These are phyloP conservation scores for Cheilosia vernalis DNA, from an alignment of 2,888 invertebrate genomes.

Conservation along the genomic window DNA sequence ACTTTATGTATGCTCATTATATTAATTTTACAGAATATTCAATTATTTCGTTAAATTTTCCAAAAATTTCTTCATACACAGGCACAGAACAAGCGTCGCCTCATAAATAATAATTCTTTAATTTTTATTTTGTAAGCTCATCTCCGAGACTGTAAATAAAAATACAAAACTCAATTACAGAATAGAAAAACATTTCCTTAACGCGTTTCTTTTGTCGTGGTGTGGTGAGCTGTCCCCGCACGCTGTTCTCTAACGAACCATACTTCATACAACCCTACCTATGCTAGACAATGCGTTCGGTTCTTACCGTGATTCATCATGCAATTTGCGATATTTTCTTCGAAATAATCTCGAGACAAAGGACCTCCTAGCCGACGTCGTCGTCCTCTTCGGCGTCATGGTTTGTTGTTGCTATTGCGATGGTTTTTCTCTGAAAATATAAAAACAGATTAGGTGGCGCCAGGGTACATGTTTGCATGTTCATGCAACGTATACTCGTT, in stretches of 20 bases:
- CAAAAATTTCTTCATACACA: too few species aligned
- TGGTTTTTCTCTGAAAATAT: constrained; percentile 34
- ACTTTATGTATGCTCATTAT: too few species aligned
- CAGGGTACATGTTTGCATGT: constrained; percentile 54
- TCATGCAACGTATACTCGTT: constrained; percentile 47
- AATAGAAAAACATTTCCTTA: constrained; percentile 31
- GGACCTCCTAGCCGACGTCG: not conserved
- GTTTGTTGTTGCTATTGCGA: constrained; percentile 5
- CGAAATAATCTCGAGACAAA: constrained; percentile 44
- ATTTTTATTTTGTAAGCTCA: not conserved
- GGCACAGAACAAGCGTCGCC: too few species aligned
- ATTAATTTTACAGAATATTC: too few species aligned
- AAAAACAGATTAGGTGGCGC: constrained; percentile 58
- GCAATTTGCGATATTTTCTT: constrained; percentile 43
- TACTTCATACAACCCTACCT: not conserved
- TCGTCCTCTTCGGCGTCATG: constrained; percentile 9
- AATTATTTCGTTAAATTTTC: too few species aligned
- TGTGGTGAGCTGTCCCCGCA: not conserved
- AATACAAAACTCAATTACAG: constrained; percentile 6
- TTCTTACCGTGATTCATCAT: constrained; percentile 32
- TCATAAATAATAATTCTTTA: not conserved
- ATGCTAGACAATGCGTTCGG: constrained; percentile 24
- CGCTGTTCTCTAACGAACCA: constrained; percentile 10
- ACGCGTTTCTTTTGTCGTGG: constrained; percentile 12
- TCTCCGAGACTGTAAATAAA: not conserved